phyloP scores from a whole-genome alignment of 2,113 vertebrate species.

The Neodon shergylaensis region DNA sequence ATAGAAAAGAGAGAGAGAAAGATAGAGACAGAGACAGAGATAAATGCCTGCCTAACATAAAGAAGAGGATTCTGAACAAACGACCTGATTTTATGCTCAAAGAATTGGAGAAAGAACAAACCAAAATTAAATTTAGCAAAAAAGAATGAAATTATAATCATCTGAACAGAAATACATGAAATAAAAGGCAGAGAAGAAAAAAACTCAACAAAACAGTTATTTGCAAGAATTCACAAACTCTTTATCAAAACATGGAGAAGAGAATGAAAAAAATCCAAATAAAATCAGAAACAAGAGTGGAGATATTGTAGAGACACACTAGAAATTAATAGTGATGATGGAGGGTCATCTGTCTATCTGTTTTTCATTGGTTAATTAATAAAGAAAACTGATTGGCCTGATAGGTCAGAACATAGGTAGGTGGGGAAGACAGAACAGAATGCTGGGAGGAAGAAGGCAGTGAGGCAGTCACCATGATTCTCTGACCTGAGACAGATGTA shows the following conservation, averaged over 20 bases:
- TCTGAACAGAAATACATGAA: neutral
- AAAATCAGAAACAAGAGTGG: neutral
- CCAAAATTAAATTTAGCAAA: neutral
- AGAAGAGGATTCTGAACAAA: neutral
- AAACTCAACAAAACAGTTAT: neutral
- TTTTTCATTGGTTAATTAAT: too few species aligned
- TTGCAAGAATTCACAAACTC: neutral
- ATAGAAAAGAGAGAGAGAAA: neutral
- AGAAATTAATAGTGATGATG: neutral
- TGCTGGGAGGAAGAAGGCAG: too few species aligned
- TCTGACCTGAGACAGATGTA: too few species aligned
- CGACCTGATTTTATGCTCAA: neutral
- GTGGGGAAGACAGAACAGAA: too few species aligned
- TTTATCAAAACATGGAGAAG: neutral
- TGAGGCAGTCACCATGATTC: too few species aligned
- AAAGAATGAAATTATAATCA: neutral
- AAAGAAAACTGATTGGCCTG: too few species aligned
- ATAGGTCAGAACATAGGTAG: too few species aligned
- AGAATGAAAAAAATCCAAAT: neutral
- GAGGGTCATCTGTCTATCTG: too few species aligned
- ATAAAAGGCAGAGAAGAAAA: neutral
- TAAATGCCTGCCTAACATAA: neutral
- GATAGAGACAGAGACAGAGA: neutral
- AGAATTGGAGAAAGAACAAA: neutral
- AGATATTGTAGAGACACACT: neutral